These are phyloP conservation scores for Phalloptychus januarius DNA, from an alignment of 2,797 vertebrate genomes.

Conservation along the genomic window DNA sequence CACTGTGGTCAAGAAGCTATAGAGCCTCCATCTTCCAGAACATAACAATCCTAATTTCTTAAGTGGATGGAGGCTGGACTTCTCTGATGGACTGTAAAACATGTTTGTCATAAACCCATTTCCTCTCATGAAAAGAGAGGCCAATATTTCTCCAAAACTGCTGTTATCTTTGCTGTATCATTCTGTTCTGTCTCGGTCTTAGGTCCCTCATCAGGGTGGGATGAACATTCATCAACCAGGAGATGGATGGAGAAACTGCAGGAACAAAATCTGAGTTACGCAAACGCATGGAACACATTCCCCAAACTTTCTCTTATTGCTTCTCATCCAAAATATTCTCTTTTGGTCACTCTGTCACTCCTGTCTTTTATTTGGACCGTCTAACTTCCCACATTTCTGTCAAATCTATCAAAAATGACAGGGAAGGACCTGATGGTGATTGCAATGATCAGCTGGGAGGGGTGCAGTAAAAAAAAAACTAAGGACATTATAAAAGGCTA, in stretches of 20 bases:
- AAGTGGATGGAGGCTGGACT: neutral
- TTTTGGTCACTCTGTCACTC: conserved; percentile 25
- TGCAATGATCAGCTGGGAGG: conserved; percentile 49
- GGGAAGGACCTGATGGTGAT: conserved; percentile 25
- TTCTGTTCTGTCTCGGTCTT: neutral
- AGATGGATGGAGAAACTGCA: neutral
- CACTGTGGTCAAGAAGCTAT: neutral
- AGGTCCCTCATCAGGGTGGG: neutral
- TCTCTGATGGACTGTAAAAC: neutral
- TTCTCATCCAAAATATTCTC: conserved; percentile 33
- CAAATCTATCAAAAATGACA: conserved; percentile 40
- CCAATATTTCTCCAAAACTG: neutral
- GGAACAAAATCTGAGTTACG: conserved; percentile 12
- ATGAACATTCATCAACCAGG: conserved; percentile 11
- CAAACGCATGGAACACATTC: conserved; percentile 15
- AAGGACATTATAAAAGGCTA: conserved; percentile 32
- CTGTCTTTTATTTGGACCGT: conserved; percentile 38
- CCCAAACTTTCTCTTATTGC: conserved; percentile 14
- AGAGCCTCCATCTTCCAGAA: neutral
- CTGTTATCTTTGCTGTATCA: conserved; percentile 6
- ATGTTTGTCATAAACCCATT: neutral
- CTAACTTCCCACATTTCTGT: conserved; percentile 21
- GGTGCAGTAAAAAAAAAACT: conserved; percentile 18
- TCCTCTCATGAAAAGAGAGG: neutral
- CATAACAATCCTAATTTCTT: neutral